These are phyloP conservation scores for Drosophila parabipectinata DNA, from an alignment of 1,140 invertebrate genomes.

Conservation along the genomic window DNA sequence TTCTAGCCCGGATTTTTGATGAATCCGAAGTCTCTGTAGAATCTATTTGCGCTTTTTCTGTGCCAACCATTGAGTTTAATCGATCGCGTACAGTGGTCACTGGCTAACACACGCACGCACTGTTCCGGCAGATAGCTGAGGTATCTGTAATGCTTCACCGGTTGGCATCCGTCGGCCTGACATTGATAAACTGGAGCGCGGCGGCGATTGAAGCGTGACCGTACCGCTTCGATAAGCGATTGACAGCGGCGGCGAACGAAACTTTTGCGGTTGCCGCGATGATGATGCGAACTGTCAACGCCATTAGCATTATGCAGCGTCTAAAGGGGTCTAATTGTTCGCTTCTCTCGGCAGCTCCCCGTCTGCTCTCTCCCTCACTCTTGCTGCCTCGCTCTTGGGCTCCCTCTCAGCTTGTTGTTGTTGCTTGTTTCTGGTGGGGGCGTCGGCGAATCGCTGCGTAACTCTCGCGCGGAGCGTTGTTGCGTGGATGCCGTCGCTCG, in stretches of 20 bases:
- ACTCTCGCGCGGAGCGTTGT: constrained; percentile 47
- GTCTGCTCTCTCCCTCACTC: constrained; percentile 10
- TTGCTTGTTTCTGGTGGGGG: constrained; percentile 30
- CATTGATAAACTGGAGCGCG: constrained; percentile 75
- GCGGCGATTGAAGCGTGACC: constrained; percentile 66
- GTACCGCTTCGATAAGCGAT: constrained; percentile 73
- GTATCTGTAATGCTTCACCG: constrained; percentile 66
- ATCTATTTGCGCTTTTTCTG: neutral
- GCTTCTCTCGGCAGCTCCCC: constrained; percentile 22
- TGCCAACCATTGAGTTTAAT: neutral
- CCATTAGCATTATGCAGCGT: constrained; percentile 80
- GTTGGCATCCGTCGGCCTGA: constrained; percentile 70
- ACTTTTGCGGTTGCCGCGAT: constrained; percentile 63
- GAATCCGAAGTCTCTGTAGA: constrained; percentile 16
- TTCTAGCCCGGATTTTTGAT: constrained; percentile 11
- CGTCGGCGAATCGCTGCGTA: constrained; percentile 57
- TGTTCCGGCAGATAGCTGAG: constrained; percentile 16
- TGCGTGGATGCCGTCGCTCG: constrained; percentile 58
- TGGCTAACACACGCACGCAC: constrained; percentile 47
- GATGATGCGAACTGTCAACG: constrained; percentile 81
- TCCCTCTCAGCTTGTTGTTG: neutral
- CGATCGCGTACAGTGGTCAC: constrained; percentile 31
- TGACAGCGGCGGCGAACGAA: constrained; percentile 47
- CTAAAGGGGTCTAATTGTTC: constrained; percentile 80
- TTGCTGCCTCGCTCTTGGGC: constrained; percentile 3